phyloP scores from a whole-genome alignment of 2,797 vertebrate species.

The Xenopus petersii region DNA sequence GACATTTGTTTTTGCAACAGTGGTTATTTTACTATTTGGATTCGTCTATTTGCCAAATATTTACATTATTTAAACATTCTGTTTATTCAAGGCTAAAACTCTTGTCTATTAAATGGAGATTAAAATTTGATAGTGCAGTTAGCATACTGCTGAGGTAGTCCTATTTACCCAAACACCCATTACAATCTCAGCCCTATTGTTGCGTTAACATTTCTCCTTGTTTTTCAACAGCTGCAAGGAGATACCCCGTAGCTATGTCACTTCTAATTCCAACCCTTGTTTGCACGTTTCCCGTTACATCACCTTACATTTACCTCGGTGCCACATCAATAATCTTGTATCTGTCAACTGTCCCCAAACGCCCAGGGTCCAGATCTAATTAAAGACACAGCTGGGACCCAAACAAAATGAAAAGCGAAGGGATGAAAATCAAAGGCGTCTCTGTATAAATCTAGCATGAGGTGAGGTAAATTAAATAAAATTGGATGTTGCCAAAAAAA shows the following conservation, averaged over 20 bases:
- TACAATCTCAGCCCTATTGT: conserved; percentile 14
- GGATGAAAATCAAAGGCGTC: conserved; percentile 22
- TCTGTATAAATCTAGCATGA: conserved; percentile 6
- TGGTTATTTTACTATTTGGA: no score
- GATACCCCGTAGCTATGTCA: conserved; percentile 4
- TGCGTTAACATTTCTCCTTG: conserved; percentile 13
- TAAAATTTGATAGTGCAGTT: not conserved
- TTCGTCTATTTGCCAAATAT: no score
- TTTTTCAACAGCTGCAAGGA: not conserved
- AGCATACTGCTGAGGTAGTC: not conserved
- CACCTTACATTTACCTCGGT: not conserved
- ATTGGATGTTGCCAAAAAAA: not conserved
- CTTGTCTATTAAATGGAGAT: not conserved
- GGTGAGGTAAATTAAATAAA: conserved; percentile 24
- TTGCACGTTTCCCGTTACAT: not conserved
- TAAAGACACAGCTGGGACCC: conserved; percentile 35
- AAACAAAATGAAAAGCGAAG: conserved; percentile 19
- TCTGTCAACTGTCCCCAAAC: conserved; percentile 26
- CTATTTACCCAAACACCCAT: not conserved
- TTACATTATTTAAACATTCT: no score
- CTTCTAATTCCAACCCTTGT: not conserved
- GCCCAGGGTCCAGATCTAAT: conserved; percentile 38
- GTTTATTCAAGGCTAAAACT: not conserved
- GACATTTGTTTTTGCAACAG: no score
- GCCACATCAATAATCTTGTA: conserved; percentile 30